A percentile compares a stretch with the other conserved stretches of the same genome.
Conservation (phyloP, 2,113 vertebrate species). For the Trichomycterus rosablanca region DNA sequence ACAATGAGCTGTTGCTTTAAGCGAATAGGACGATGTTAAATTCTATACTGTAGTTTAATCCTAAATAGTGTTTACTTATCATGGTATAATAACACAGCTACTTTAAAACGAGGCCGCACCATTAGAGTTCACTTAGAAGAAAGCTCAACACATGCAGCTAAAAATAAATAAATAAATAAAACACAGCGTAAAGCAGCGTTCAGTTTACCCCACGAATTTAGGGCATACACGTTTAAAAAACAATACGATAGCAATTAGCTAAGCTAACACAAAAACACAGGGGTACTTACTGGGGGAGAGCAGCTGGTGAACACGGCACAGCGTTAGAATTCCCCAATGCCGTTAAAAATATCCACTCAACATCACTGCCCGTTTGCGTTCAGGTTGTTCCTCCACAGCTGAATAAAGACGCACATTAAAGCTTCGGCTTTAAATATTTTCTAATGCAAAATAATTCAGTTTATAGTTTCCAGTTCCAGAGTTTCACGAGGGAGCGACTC, state of each 20-base stretch:
- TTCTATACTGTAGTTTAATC: no score
- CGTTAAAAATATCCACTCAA: neutral
- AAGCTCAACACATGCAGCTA: slow-evolving; percentile 4
- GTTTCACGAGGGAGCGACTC: slow-evolving; percentile 11
- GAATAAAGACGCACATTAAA: neutral
- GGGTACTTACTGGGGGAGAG: slow-evolving; percentile 33
- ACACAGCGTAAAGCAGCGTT: no score
- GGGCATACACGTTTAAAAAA: no score
- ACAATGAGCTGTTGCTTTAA: no score
- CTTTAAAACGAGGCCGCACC: slow-evolving; percentile 24
- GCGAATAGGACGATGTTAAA: no score
- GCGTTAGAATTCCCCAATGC: slow-evolving; percentile 1
- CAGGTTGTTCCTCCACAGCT: neutral
- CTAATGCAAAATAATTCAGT: neutral
- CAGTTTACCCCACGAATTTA: no score
- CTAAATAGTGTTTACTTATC: neutral
- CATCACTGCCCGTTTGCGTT: neutral
- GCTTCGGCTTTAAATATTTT: neutral
- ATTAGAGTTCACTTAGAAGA: neutral
- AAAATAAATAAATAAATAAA: neutral
- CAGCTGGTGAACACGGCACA: slow-evolving; percentile 7
- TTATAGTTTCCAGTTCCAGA: neutral
- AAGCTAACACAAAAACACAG: neutral
- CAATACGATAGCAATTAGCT: neutral
- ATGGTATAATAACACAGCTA: neutral